Conservation (phyloP, 1,140 invertebrate species). For the Periplaneta americana region DNA sequence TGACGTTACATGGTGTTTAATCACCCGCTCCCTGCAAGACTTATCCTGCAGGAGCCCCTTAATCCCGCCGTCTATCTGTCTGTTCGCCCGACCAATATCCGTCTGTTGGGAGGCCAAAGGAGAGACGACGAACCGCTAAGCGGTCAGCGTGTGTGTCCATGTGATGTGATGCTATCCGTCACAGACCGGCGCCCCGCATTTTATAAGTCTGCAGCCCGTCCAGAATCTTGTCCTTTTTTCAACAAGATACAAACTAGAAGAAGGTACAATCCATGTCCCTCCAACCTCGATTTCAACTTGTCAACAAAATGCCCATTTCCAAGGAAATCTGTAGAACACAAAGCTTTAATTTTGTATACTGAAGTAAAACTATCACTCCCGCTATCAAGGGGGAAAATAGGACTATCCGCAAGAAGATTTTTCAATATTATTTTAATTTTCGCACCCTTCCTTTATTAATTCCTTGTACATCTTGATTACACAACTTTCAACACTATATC, state of each 20-base stretch:
- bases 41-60: background rate
- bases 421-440: no score
- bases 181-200: no score
- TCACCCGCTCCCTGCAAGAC: background rate
- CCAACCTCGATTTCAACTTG: background rate
- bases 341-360: no score
- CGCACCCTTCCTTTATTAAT: no score
- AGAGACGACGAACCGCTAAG: background rate
- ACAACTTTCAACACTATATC: no score
- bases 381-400: no score
- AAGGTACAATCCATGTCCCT: background rate
- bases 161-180: background rate
- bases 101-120: background rate
- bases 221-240: background rate
- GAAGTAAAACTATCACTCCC: no score
- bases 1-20: background rate
- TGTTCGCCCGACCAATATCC: background rate
- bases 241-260: background rate
- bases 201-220: background rate
- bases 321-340: no score
- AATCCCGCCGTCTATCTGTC: background rate
- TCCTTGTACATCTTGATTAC: no score
- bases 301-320: no score
- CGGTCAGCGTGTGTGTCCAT: background rate
- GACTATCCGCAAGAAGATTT: no score